Base-by-base conservation (phyloP, 64 coral and sea anemone genomes). In the Porites australiensis region DNA sequence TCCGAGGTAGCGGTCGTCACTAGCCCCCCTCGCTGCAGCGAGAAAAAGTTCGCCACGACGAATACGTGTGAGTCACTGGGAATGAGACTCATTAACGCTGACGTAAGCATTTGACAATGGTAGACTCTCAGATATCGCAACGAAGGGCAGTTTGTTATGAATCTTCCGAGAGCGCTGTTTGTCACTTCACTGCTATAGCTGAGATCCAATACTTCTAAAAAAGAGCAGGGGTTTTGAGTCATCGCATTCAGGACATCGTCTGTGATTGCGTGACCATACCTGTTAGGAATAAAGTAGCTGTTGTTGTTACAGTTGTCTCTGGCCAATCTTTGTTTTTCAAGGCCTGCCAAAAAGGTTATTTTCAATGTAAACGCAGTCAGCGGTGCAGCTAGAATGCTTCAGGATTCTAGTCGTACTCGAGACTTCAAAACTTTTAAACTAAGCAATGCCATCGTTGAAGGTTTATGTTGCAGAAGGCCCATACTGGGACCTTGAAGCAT, bases 231-330 rank as follows among this genome's bases (percentile, higher is more conserved):
- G 55, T 55, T 68, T 48, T 68, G 7, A 65, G 19, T 50, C 81
- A 84, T 84, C 52, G 81, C 75, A 47, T 79, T 44, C 10, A 99
- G 77, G 7, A 99, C 88, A 14, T 63, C 64, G 59, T 99, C 98
- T 8, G 98, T 99, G 55, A 99, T 80, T 20, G 98, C 98, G 57
- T 96, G 94, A 52, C 98, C 98, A 71, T 94, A 76, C 73, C 73
- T 76, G 48, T 44, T 11, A 0, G 12, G 16, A 76, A 76, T 12
- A 4, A 4, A 64, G 18, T 64, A 13, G 13, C 27, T 37, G 27
- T 37, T 37, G 27, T 37, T 37, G 27, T 37, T 37, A 37, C 27
- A 37, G 27, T 37, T 37, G 27, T 37, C 27, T 37, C 27, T 37
- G 27, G 27, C 27, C 27, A 37, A 37, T 37, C 27, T 37, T 37